Percentiles rank a stretch among this genome's conserved stretches.
phyloP scores from a whole-genome alignment of 2,888 invertebrate genomes.

The Trichopria drosophilae region DNA sequence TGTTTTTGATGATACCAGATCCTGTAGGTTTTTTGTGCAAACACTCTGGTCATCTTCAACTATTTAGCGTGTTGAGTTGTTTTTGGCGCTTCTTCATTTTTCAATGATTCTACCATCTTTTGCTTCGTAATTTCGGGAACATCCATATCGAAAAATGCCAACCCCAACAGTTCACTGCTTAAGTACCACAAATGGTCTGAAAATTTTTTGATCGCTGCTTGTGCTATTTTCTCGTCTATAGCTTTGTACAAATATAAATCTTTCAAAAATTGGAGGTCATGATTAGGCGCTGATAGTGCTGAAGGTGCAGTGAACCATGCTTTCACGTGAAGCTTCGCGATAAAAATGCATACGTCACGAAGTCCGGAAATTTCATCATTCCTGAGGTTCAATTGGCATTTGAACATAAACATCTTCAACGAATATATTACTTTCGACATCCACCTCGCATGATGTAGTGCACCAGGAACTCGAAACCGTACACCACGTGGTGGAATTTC shows the following conservation, averaged over 20 bases:
- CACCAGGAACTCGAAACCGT: conserved; percentile 8
- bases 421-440: conserved; percentile 16
- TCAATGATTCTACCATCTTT: neutral
- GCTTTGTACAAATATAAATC: conserved; percentile 1
- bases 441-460: conserved; percentile 17
- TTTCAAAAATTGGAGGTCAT: conserved; percentile 9
- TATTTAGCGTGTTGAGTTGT: too few relatives aligned
- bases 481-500: neutral
- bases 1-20: too few relatives aligned
- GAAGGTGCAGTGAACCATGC: conserved; percentile 10
- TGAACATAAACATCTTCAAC: conserved; percentile 15
- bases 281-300: conserved; percentile 1
- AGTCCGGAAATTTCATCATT: conserved; percentile 7
- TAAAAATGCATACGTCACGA: conserved; percentile 14
- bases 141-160: conserved; percentile 6
- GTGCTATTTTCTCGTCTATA: conserved; percentile 5
- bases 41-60: too few relatives aligned
- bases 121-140: neutral
- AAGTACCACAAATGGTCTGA: conserved; percentile 18
- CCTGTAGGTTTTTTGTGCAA: too few relatives aligned
- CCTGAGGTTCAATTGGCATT: conserved; percentile 6
- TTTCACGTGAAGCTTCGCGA: conserved; percentile 5
- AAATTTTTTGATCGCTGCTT: conserved; percentile 10
- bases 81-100: neutral
- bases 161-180: conserved; percentile 4